Evolutionary conservation across 1,140 invertebrate genomes (phyloP), one percentile per base, ranked within the genome.

Genomic region (Amyelois transitella): DNA sequence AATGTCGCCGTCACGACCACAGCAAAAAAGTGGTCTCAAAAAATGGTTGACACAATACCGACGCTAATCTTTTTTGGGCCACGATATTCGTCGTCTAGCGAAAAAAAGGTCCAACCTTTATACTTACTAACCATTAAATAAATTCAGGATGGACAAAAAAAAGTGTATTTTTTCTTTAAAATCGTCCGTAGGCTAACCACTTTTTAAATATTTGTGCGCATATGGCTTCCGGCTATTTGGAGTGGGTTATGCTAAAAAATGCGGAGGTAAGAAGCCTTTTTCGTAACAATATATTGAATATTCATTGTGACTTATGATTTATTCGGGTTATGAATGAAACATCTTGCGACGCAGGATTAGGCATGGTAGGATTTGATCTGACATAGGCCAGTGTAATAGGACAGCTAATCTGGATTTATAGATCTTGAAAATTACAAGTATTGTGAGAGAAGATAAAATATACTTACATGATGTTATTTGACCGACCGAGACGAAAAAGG

Each of bases 51-150:
- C 79, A 81, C 79, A 81, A 77, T 74, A 59, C 55, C 62, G 58
- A 72, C 72, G 69, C 66, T 86, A 87, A 87, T 87, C 84, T 84
- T 71, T 77, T 77, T 54, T 51, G 69, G 69, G 61, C 70, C 66
- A 65, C 53, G 69, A 69, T 62, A 60, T 66, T 69, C 66, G 62
- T 74, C 81, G 75, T 78, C 68, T 62, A 73, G 74, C 58, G 61
- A 76, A 82, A 83, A 87, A 83, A 73, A 72, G 69, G 72, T 80
- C 63, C 75, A 76, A 38, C 63, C 69, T 64, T 73, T 66, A 74
- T 66, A 82, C 75, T 80, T 77, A 79, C 76, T 84, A 77, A 86
- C 82, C 75, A 86, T 86, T 85, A 86, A 87, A 85, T 86, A 83
- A 81, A 86, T 83, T 84, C 66, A 66, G 58, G 56, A 43, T 57